Conservation (phyloP, 2,113 vertebrate genomes). For the Hemiprocne comata region DNA sequence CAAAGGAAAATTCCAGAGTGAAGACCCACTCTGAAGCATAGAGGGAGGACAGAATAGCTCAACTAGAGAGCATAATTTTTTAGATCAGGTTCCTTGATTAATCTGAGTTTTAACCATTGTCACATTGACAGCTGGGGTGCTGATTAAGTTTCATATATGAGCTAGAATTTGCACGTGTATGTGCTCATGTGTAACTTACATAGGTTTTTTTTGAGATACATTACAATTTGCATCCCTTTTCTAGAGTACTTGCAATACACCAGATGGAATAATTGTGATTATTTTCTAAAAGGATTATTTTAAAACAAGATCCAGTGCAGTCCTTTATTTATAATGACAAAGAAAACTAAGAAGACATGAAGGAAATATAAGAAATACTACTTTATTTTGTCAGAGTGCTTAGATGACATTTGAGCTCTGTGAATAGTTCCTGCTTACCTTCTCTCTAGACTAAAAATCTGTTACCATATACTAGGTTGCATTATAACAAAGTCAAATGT, state of each 20-base stretch:
- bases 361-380: neutral
- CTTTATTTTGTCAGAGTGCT: neutral
- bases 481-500: neutral
- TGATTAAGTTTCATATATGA: too few relatives aligned
- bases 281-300: conserved; percentile 1
- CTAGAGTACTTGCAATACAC: neutral
- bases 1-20: neutral
- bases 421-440: neutral
- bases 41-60: neutral
- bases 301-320: neutral
- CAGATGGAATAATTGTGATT: conserved; percentile 11
- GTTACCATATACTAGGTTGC: neutral
- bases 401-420: neutral
- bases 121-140: too few relatives aligned
- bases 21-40: neutral
- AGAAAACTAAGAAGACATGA: neutral
- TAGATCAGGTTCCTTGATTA: neutral
- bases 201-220: neutral
- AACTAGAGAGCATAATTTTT: neutral
- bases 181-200: conserved; percentile 8
- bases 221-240: conserved; percentile 22
- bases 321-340: neutral
- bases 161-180: too few relatives aligned
- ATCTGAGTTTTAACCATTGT: too few relatives aligned
- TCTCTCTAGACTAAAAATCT: neutral